A percentile compares a stretch with the other conserved stretches of the same genome.
Conservation (phyloP, 2,797 vertebrate genomes). For the Danio tinwini region DNA sequence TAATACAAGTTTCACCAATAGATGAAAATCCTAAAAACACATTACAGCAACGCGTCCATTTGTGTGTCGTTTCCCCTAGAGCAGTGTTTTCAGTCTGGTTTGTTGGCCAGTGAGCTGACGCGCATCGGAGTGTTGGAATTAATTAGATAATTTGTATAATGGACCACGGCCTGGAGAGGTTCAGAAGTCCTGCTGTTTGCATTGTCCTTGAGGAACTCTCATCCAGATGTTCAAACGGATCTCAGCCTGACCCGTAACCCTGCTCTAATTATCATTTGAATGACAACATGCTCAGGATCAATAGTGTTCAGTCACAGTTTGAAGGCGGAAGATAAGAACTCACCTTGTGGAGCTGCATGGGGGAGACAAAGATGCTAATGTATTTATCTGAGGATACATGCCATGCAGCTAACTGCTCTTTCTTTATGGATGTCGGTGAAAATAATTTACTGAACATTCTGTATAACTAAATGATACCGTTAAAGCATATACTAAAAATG, state of each 20-base stretch:
- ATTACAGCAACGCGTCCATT: neutral
- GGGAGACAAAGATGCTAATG: conserved; percentile 77
- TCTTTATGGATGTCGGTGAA: neutral
- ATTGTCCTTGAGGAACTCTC: conserved; percentile 84
- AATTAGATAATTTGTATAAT: conserved; percentile 80
- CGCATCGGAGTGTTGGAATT: conserved; percentile 72
- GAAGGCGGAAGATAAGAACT: conserved; percentile 91
- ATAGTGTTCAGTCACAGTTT: conserved; percentile 92
- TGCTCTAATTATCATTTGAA: conserved; percentile 95
- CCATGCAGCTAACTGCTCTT: conserved; percentile 53
- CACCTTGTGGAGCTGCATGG: conserved; percentile 77
- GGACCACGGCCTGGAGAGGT: conserved; percentile 65
- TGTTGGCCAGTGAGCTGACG: conserved; percentile 48
- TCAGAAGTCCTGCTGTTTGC: conserved; percentile 71
- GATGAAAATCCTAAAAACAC: conserved; percentile 2
- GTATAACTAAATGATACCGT: neutral
- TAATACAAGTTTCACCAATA: neutral
- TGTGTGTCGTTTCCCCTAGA: neutral
- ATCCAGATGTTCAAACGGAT: conserved; percentile 83
- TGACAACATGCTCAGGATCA: conserved; percentile 95
- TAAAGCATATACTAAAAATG: no score
- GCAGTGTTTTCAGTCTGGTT: conserved; percentile 13
- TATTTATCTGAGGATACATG: conserved; percentile 77
- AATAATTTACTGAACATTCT: neutral
- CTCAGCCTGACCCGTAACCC: conserved; percentile 89